Evolutionary conservation across 1,140 invertebrate genomes (phyloP), one percentile per base, ranked within the genome.

Genomic region (Diabrotica undecimpunctata): DNA sequence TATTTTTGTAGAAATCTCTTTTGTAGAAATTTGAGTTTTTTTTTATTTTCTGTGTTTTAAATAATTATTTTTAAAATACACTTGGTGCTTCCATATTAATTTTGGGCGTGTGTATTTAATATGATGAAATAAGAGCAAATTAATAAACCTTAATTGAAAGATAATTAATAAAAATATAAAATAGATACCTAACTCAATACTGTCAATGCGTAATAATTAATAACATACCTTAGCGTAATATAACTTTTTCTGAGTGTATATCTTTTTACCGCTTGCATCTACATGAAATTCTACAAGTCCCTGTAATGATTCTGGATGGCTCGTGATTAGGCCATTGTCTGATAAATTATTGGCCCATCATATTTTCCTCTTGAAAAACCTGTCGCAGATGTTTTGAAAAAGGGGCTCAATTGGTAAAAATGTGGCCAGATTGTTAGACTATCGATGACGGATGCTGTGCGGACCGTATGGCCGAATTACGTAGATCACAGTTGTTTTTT

Each of bases 331-430:
- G 62, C 61, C 66, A 74, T 74, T 74, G 72, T 72, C 68, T 68
- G 69, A 68, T 74, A 68, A 74, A 74, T 68, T 72, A 72, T 72
- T 64, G 71, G 66, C 57, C 62, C 65, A 69, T 72, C 69, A 59
- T 50, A 64, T 50, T 60, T 58, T 53, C 51, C 51, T 67, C 58
- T 60, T 62, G 70, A 71, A 69, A 70, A 74, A 74, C 71, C 70
- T 74, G 71, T 72, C 72, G 65, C 72, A 74, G 72, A 74, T 74
- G 72, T 74, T 74, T 74, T 67, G 69, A 60, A 71, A 46, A 67
- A 64, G 72, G 71, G 68, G 64, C 56, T 58, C 62, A 64, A 70
- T 68, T 70, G 70, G 62, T 65, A 68, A 68, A 68, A 68, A 68
- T 68, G 66, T 68, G 66, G 66, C 66, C 66, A 68, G 66, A 68